These are phyloP conservation scores for Pyrocoelia pectoralis DNA, from an alignment of 2,888 invertebrate species.

Conservation along the genomic window DNA sequence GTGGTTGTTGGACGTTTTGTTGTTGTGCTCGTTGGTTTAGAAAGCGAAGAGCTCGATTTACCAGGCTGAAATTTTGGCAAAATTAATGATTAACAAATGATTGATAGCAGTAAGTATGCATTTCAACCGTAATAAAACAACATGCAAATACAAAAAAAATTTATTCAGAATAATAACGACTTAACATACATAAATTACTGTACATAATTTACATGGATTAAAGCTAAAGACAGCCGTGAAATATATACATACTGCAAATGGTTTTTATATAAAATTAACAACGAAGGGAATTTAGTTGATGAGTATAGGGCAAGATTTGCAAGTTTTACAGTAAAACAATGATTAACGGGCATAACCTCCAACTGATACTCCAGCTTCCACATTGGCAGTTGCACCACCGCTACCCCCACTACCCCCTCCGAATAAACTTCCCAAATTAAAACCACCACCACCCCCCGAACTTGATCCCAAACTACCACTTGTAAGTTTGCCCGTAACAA, in stretches of 20 bases:
- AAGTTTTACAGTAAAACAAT: neutral
- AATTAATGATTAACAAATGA: neutral
- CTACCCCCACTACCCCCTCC: conserved; percentile 22
- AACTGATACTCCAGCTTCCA: neutral
- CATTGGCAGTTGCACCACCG: conserved; percentile 11
- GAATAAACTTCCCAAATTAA: conserved; percentile 19
- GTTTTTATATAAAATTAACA: neutral
- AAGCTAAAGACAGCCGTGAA: conserved; percentile 10
- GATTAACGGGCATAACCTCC: neutral
- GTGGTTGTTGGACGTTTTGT: conserved; percentile 58
- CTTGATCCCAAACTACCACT: conserved; percentile 57
- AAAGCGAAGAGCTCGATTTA: conserved; percentile 11
- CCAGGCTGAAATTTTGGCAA: conserved; percentile 14
- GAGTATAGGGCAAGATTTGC: conserved; percentile 5
- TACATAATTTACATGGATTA: conserved; percentile 23
- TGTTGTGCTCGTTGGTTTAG: conserved; percentile 43
- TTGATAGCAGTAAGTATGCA: conserved; percentile 5
- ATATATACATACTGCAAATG: conserved; percentile 21
- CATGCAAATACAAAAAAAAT: neutral
- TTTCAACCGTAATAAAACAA: conserved; percentile 8
- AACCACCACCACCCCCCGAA: conserved; percentile 52
- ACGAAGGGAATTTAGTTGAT: neutral
- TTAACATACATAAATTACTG: conserved; percentile 24
- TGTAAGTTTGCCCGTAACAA: conserved; percentile 73
- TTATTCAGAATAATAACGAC: conserved; percentile 2